These are phyloP conservation scores for Coelogynopora nodosa DNA, from an alignment of 2,888 invertebrate genomes.

Conservation along the genomic window DNA sequence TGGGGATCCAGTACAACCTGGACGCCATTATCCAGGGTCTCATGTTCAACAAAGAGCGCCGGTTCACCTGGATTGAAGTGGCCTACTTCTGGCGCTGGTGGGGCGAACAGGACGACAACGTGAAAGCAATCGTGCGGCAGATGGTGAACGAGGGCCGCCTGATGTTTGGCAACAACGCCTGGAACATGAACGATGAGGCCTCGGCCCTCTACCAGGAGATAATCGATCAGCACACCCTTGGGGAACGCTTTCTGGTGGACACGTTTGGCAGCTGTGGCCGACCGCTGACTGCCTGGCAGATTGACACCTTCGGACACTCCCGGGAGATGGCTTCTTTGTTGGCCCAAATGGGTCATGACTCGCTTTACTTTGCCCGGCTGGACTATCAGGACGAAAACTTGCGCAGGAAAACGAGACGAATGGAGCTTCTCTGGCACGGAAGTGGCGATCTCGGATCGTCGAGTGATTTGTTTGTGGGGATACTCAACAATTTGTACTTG, in stretches of 20 bases:
- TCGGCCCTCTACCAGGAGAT: slow-evolving; percentile 65
- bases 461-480: slow-evolving; percentile 70
- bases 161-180: slow-evolving; percentile 64
- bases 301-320: slow-evolving; percentile 82
- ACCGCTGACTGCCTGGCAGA: slow-evolving; percentile 78
- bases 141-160: slow-evolving; percentile 56
- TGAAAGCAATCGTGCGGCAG: slow-evolving; percentile 67
- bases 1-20: slow-evolving; percentile 81
- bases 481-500: slow-evolving; percentile 74
- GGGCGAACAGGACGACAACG: slow-evolving; percentile 68
- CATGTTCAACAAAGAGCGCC: slow-evolving; percentile 67
- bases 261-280: slow-evolving; percentile 68
- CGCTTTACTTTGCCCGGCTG: slow-evolving; percentile 77
- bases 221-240: slow-evolving; percentile 65
- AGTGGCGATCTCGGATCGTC: slow-evolving; percentile 57
- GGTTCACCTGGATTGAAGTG: slow-evolving; percentile 84
- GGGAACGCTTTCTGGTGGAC: slow-evolving; percentile 63
- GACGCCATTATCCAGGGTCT: slow-evolving; percentile 78
- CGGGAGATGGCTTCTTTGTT: slow-evolving; percentile 74
- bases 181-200: slow-evolving; percentile 66
- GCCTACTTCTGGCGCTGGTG: slow-evolving; percentile 84
- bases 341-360: slow-evolving; percentile 80
- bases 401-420: slow-evolving; percentile 67
- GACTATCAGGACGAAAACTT: slow-evolving; percentile 76
- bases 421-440: slow-evolving; percentile 81